Evolutionary conservation across 2,797 vertebrate genomes (phyloP), one percentile per base, ranked within the genome.

Genomic region (Anguilla megastoma): DNA sequence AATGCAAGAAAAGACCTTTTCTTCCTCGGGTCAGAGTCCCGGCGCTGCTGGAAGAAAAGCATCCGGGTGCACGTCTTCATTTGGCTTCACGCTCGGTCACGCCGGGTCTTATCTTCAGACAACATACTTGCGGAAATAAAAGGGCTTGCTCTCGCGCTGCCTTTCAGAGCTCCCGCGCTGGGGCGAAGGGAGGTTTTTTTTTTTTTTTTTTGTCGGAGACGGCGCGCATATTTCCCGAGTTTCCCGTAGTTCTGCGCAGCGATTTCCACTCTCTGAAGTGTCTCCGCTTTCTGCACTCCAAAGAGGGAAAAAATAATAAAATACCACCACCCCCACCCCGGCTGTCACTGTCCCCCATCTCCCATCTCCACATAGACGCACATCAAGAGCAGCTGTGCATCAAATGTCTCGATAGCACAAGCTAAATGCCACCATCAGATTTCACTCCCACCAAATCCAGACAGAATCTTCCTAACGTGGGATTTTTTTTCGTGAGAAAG

Each of bases 91-190:
- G 92, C 91, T 91, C 88, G 94, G 80, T 91, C 90, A 91, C 92
- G 92, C 86, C 91, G 92, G 95, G 90, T 92, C 95, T 96, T 96
- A 96, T 96, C 97, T 93, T 92, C 87, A 88, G 52, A 89, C 92
- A 95, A 93, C 94, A 96, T 96, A 94, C 95, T 95, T 95, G 92
- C 93, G 91, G 93, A 93, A 95, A 94, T 95, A 95, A 89, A 94
- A 4, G 24, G 24, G n/a, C 94, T 45, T 9, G 12, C 95, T 94
- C 94, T 96, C 93, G 94, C 94, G 94, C 94, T 54, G 87, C 58
- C 48, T 36, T 94, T 12, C 27, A 36, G 94, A 36, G 94, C 94
- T 91, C 88, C 93, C 93, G 93, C 94, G 96, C 94, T 91, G 93
- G 94, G 95, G 93, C 94, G 91, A 91, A 83, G 1, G 2, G 45